These are phyloP conservation scores for Balaeniceps rex DNA, from an alignment of 2,113 vertebrate species.

Conservation along the genomic window DNA sequence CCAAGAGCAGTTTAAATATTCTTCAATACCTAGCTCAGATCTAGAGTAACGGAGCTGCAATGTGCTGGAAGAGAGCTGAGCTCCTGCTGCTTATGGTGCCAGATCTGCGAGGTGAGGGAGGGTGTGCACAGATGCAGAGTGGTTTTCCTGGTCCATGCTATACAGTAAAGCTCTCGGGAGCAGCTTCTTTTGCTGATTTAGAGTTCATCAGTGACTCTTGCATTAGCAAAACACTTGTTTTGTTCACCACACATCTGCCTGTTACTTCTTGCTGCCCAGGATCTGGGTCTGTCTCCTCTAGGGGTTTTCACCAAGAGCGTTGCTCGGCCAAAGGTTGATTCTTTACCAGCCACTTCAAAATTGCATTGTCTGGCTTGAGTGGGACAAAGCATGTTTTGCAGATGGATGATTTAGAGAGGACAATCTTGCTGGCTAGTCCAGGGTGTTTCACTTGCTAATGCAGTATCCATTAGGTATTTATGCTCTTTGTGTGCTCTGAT, in stretches of 20 bases:
- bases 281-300: neutral
- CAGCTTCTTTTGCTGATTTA: neutral
- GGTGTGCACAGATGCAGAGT: neutral
- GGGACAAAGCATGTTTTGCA: neutral
- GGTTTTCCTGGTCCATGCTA: neutral
- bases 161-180: neutral
- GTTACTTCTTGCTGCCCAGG: neutral
- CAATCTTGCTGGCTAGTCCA: neutral
- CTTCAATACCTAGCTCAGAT: neutral
- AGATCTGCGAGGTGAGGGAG: neutral
- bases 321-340: neutral
- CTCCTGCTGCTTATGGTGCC: neutral
- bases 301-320: neutral
- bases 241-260: neutral
- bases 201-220: neutral
- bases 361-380: neutral
- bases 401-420: neutral
- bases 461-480: neutral
- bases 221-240: neutral
- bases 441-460: neutral
- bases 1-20: neutral
- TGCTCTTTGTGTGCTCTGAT: neutral
- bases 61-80: neutral
- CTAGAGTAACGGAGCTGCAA: neutral
- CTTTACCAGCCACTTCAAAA: neutral